Percentiles rank a stretch among this genome's conserved stretches.
Evolutionary conservation across 1,140 invertebrate species (phyloP).

Genomic region (Hormaphis cornu): DNA sequence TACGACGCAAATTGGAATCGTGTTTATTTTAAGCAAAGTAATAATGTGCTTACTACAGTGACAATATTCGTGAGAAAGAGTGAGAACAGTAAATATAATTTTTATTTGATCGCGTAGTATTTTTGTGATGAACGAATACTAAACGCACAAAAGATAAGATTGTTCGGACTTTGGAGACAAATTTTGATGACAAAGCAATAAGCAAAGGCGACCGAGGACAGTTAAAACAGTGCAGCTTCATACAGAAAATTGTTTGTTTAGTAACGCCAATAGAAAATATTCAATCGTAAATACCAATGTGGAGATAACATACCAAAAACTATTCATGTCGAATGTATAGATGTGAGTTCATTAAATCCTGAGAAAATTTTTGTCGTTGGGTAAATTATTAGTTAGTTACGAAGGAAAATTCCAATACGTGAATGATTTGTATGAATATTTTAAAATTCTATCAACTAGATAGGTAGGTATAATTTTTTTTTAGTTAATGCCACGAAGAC

Average conservation of each 20-base stretch:
- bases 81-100: too few species aligned
- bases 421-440: too few species aligned
- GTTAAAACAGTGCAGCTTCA: neutral
- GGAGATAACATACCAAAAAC: too few species aligned
- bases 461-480: too few species aligned
- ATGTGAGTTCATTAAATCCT: too few species aligned
- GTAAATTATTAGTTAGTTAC: too few species aligned
- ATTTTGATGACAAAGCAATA: neutral
- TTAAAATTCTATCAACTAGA: too few species aligned
- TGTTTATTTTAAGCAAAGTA: neutral
- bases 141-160: slow-evolving; percentile 2
- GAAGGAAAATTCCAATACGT: too few species aligned
- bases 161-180: neutral
- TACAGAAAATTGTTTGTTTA: neutral
- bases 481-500: too few species aligned
- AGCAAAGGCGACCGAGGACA: neutral
- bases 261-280: neutral
- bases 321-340: too few species aligned
- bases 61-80: neutral
- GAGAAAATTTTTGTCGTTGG: too few species aligned
- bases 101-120: neutral
- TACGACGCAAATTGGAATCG: neutral
- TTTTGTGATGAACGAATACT: neutral
- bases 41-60: neutral
- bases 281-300: too few species aligned